A percentile compares a stretch with the other conserved stretches of the same genome.
phyloP scores from a whole-genome alignment of 2,113 vertebrate genomes.

The Polypterus senegalus region DNA sequence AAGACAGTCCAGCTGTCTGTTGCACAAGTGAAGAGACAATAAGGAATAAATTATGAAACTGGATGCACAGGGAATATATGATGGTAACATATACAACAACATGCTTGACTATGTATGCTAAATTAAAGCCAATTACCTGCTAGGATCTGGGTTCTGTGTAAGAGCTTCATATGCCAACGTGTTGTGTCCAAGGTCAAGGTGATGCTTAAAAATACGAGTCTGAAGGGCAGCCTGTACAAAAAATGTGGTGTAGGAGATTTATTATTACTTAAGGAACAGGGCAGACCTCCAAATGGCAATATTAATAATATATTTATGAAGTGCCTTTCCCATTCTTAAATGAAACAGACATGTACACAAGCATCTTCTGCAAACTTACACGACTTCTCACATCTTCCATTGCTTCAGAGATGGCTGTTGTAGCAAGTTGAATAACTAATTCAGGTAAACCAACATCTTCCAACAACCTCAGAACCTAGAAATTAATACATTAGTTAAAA shows the following conservation, averaged over 20 bases:
- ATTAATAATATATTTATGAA: no score
- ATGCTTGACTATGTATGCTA: neutral
- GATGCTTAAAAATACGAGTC: constrained; percentile 91
- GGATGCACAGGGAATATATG: neutral
- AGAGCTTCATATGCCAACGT: constrained; percentile 81
- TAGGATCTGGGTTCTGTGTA: constrained; percentile 77
- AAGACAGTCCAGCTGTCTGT: constrained; percentile 84
- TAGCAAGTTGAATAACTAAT: constrained; percentile 75
- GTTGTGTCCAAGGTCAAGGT: constrained; percentile 89
- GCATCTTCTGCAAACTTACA: constrained; percentile 33
- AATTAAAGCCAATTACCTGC: constrained; percentile 55
- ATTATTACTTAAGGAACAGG: no score
- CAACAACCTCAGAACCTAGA: constrained; percentile 72
- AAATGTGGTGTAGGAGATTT: neutral
- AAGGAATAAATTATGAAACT: neutral
- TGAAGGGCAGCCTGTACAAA: constrained; percentile 73
- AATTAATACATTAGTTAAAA: neutral
- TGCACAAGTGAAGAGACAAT: neutral
- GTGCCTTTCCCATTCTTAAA: no score
- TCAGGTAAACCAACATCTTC: constrained; percentile 78
- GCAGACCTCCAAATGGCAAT: neutral
- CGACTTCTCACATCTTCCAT: constrained; percentile 63
- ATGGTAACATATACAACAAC: constrained; percentile 9
- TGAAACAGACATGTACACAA: neutral
- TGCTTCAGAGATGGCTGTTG: constrained; percentile 69